Evolutionary conservation across 92 coral and sea anemone species (phyloP).

Genomic region (Phenganax subtilis): DNA sequence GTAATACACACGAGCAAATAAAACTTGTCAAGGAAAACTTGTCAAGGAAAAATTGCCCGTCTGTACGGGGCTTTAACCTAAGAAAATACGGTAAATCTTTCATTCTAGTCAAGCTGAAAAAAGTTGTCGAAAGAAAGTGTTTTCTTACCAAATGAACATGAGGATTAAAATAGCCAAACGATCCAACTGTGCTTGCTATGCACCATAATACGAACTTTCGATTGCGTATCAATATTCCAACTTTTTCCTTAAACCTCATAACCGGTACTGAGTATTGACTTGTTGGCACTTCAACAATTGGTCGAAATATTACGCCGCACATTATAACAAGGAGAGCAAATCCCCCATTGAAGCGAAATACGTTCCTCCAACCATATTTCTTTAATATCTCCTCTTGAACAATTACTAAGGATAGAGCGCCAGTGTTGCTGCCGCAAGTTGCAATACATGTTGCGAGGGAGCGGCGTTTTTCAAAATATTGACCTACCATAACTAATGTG

Average conservation of each 20-base stretch:
- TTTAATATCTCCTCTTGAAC: conserved; percentile 72
- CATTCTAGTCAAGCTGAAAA: not conserved
- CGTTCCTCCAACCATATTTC: conserved; percentile 76
- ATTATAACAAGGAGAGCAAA: conserved; percentile 61
- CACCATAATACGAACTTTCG: conserved; percentile 80
- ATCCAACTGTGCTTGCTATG: conserved; percentile 65
- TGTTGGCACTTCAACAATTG: conserved; percentile 48
- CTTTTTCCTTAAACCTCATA: conserved; percentile 16
- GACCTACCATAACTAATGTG: conserved; percentile 84
- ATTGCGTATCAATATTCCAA: conserved; percentile 36
- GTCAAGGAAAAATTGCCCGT: too few species aligned
- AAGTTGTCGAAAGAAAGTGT: not conserved
- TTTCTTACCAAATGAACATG: conserved; percentile 79
- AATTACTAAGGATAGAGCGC: conserved; percentile 82
- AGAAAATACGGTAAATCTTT: not conserved
- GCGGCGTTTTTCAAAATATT: conserved; percentile 78
- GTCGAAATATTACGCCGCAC: conserved; percentile 77
- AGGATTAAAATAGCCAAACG: conserved; percentile 94
- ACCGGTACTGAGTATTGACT: not conserved
- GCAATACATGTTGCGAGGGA: conserved; percentile 94
- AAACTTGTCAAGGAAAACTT: too few species aligned
- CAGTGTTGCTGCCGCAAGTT: conserved; percentile 85
- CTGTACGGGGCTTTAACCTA: too few species aligned
- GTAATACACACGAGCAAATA: too few species aligned
- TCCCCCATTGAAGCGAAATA: conserved; percentile 72